Evolutionary conservation across 92 coral and sea anemone species (phyloP).

Genomic region (Diadumene lineata): DNA sequence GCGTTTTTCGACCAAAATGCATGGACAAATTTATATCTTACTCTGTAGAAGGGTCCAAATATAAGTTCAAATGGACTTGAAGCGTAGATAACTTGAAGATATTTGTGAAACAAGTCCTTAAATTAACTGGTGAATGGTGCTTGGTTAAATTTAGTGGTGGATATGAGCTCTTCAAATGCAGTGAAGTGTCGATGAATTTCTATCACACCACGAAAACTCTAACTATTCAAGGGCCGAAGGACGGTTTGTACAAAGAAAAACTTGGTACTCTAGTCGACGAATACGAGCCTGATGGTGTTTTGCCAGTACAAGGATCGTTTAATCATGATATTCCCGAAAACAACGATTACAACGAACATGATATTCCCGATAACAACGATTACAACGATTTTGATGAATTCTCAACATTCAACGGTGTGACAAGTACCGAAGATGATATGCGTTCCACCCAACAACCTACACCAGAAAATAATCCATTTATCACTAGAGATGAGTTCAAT

Average conservation of each 20-base stretch:
- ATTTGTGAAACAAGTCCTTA: no score
- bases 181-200: slow-evolving; percentile 8
- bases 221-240: neutral
- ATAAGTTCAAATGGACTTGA: no score
- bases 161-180: no score
- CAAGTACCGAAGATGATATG: neutral
- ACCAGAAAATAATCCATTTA: neutral
- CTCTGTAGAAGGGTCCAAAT: no score
- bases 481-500: slow-evolving; percentile 1
- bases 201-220: slow-evolving; percentile 1
- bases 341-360: neutral
- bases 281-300: no score
- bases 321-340: no score
- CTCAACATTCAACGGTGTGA: neutral
- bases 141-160: no score
- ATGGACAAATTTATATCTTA: no score
- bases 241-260: neutral
- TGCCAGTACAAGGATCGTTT: no score
- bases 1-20: neutral
- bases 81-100: no score
- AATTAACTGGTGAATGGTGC: no score
- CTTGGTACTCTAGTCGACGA: neutral
- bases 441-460: neutral
- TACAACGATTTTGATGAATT: neutral
- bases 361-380: neutral